phyloP scores from a whole-genome alignment of 2,888 invertebrate species.

The Aphelenchoides bicaudatus region DNA sequence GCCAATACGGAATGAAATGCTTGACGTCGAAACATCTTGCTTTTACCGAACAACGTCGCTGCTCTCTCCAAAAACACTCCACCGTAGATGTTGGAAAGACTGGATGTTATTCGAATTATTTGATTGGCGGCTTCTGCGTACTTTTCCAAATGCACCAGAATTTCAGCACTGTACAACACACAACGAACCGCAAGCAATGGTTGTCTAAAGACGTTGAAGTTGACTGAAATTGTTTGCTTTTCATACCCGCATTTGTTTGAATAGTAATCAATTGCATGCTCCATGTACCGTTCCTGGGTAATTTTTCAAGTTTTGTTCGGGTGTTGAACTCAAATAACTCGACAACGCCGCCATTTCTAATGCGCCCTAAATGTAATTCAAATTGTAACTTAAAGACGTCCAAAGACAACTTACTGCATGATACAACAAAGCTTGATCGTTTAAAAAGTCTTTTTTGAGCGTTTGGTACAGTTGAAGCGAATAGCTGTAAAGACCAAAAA shows the following conservation, averaged over 20 bases:
- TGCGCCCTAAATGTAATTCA: constrained; percentile 72
- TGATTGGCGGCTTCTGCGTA: constrained; percentile 77
- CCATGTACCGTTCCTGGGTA: constrained; percentile 75
- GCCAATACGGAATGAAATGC: constrained; percentile 93
- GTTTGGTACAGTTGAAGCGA: constrained; percentile 77
- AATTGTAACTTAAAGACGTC: constrained; percentile 6
- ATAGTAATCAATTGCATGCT: constrained; percentile 86
- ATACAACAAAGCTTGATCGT: constrained; percentile 93
- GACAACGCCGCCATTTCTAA: constrained; percentile 63
- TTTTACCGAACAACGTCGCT: constrained; percentile 78
- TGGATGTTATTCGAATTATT: constrained; percentile 34
- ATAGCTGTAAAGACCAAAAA: constrained; percentile 68
- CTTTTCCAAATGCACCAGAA: constrained; percentile 72
- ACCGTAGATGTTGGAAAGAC: constrained; percentile 74
- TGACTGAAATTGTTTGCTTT: no score
- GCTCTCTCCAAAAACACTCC: constrained; percentile 91
- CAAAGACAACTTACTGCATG: constrained; percentile 64
- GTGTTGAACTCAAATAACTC: constrained; percentile 41
- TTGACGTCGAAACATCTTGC: constrained; percentile 78
- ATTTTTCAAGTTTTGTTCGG: constrained; percentile 52
- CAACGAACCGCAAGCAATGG: constrained; percentile 33
- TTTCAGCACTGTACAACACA: constrained; percentile 24
- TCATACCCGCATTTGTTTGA: constrained; percentile 77
- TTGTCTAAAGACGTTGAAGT: constrained; percentile 27
- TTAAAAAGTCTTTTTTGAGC: constrained; percentile 93